Evolutionary conservation across 2,888 invertebrate genomes (phyloP).

Genomic region (Morpho helenor): DNA sequence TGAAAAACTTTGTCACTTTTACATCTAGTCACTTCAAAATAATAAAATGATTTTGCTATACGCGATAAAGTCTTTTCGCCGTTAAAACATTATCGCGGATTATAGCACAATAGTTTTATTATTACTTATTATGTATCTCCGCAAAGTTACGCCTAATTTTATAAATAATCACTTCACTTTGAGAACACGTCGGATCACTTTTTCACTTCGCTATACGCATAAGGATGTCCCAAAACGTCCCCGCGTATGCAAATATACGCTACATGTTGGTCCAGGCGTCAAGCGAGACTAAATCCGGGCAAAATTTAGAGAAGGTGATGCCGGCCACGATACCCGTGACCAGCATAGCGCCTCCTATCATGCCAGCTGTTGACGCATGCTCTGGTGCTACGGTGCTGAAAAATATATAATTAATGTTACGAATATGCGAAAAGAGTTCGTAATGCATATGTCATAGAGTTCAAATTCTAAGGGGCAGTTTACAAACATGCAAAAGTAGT

Average conservation of each 20-base stretch:
- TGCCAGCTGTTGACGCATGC: constrained; percentile 92
- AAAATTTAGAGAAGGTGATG: constrained; percentile 85
- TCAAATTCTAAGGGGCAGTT: no score
- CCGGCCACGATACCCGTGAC: constrained; percentile 93
- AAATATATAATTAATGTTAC: not conserved
- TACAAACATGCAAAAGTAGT: no score
- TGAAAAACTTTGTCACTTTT: not conserved
- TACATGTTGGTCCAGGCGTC: constrained; percentile 46
- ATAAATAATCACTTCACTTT: constrained; percentile 10
- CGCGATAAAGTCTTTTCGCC: no score
- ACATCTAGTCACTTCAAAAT: not conserved
- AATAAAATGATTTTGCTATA: no score
- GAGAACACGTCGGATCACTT: constrained; percentile 1
- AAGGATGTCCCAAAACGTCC: constrained; percentile 45
- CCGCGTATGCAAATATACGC: constrained; percentile 44
- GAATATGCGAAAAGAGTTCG: no score
- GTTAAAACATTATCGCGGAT: no score
- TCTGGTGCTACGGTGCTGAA: constrained; percentile 89
- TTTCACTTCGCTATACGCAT: constrained; percentile 31
- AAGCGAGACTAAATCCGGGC: constrained; percentile 80
- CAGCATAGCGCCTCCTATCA: constrained; percentile 96
- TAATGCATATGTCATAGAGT: no score
- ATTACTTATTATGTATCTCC: not conserved
- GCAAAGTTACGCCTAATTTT: not conserved
- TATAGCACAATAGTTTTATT: no score